phyloP scores from a whole-genome alignment of 2,113 vertebrate species.

The Leucopternis melanops region DNA sequence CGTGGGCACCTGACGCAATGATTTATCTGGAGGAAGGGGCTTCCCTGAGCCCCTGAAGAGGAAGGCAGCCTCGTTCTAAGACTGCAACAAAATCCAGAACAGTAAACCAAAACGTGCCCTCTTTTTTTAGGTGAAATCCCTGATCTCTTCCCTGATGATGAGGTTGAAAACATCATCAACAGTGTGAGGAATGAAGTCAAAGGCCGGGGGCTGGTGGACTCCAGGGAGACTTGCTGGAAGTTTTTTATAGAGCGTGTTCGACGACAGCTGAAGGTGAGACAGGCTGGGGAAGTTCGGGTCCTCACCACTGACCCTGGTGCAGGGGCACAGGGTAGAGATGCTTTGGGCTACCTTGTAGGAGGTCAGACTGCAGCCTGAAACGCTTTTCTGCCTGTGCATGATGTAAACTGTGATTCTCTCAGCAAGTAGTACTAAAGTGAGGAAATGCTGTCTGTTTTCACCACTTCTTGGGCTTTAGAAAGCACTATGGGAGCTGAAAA shows the following conservation, averaged over 20 bases:
- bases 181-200: constrained; percentile 84
- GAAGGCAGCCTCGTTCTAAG: background rate
- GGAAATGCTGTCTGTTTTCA: background rate
- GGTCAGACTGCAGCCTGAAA: background rate
- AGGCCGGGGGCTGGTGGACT: constrained; percentile 80
- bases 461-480: background rate
- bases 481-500: background rate
- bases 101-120: background rate
- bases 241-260: constrained; percentile 90
- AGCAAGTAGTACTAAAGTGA: too few species aligned
- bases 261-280: constrained; percentile 86
- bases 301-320: rapidly evolving
- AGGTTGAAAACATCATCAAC: constrained; percentile 86
- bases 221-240: constrained; percentile 90
- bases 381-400: background rate
- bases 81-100: background rate
- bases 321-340: rapidly evolving
- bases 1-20: rapidly evolving
- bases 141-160: constrained; percentile 89
- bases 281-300: background rate
- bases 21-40: background rate
- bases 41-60: background rate
- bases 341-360: background rate
- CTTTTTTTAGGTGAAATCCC: constrained; percentile 87
- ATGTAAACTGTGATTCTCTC: background rate